Percentiles rank a stretch among this genome's conserved stretches.
phyloP scores from a whole-genome alignment of 2,797 vertebrate species.

The Furcifer pardalis region DNA sequence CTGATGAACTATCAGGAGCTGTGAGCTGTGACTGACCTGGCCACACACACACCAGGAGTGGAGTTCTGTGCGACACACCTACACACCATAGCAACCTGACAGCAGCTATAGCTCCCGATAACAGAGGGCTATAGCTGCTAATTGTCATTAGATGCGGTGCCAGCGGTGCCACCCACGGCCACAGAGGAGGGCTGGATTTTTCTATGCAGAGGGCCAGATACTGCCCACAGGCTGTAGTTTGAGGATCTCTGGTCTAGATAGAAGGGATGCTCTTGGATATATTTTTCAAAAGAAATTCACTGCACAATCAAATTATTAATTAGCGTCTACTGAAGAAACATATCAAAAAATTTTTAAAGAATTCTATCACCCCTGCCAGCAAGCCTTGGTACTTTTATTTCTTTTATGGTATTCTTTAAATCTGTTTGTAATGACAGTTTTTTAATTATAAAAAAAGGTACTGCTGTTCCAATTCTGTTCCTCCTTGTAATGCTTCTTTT shows the following conservation, averaged over 20 bases:
- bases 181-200: too few relatives aligned
- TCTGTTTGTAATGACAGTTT: background rate
- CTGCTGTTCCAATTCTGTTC: slow-evolving; percentile 13
- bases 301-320: background rate
- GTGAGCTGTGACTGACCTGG: too few relatives aligned
- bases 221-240: too few relatives aligned
- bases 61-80: too few relatives aligned
- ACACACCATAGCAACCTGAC: too few relatives aligned
- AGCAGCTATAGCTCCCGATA: too few relatives aligned
- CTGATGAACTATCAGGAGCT: too few relatives aligned
- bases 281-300: background rate
- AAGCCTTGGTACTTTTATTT: slow-evolving; percentile 12
- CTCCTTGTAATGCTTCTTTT: slow-evolving; percentile 33
- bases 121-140: too few relatives aligned
- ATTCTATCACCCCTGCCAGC: background rate
- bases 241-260: background rate
- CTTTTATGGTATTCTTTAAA: slow-evolving; percentile 41
- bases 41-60: too few relatives aligned
- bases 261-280: background rate
- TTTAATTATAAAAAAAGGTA: background rate
- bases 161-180: too few relatives aligned
- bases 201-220: too few relatives aligned
- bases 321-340: background rate
- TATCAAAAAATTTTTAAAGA: background rate
- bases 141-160: too few relatives aligned